phyloP scores from a whole-genome alignment of 2,113 vertebrate species.

The Cyanoliseus patagonus region DNA sequence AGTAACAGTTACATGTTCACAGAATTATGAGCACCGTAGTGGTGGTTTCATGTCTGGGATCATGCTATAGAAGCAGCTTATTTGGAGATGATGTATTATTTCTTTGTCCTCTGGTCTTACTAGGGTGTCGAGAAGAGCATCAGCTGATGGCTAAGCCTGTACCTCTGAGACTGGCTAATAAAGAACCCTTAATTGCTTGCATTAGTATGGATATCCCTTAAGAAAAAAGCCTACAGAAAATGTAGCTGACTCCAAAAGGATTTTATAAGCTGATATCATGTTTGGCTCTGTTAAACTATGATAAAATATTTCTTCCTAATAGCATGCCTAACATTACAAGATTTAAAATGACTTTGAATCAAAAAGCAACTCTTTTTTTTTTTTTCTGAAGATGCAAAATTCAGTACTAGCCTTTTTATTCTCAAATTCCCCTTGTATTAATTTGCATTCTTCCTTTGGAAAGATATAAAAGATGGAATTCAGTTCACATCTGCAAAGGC shows the following conservation, averaged over 20 bases:
- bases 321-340: background rate
- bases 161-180: background rate
- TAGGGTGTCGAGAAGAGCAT: background rate
- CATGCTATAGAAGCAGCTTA: background rate
- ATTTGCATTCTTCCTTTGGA: background rate
- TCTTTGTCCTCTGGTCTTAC: background rate
- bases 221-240: conserved; percentile 29
- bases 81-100: background rate
- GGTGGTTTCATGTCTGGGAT: background rate
- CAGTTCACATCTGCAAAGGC: background rate
- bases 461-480: background rate
- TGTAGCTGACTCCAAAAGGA: conserved; percentile 20
- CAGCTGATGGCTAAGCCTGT: background rate
- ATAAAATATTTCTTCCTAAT: conserved; percentile 5
- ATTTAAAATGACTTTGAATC: conserved; percentile 17
- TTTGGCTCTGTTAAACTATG: conserved; percentile 18
- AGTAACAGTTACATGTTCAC: background rate
- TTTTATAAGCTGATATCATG: conserved; percentile 27
- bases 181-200: conserved; percentile 15
- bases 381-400: background rate
- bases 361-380: conserved; percentile 4
- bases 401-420: background rate
- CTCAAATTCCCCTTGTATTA: background rate
- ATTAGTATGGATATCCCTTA: background rate
- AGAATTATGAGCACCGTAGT: background rate